Percentiles rank a stretch among this genome's conserved stretches.
Evolutionary conservation across 2,797 vertebrate species (phyloP).

Genomic region (Triplophysa yarkandensis): DNA sequence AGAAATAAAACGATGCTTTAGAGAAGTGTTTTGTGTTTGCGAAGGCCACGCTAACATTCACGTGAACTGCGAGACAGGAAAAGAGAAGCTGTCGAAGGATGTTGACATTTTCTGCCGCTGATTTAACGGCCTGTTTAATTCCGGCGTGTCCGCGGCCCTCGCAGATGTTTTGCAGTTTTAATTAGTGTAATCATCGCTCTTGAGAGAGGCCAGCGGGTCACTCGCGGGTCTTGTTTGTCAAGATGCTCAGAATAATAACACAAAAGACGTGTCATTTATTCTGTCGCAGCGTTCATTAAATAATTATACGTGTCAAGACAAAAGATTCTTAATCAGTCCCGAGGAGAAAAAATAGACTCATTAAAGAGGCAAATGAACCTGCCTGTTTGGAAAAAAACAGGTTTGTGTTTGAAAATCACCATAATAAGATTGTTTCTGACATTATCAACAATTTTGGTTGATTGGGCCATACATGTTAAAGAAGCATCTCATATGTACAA

Average conservation of each 20-base stretch:
- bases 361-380: constrained; percentile 73
- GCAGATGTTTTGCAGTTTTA: constrained; percentile 78
- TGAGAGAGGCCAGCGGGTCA: constrained; percentile 74
- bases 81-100: constrained; percentile 57
- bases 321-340: constrained; percentile 74
- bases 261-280: constrained; percentile 75
- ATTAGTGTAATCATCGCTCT: constrained; percentile 78
- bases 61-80: constrained; percentile 20
- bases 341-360: constrained; percentile 67
- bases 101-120: constrained; percentile 71
- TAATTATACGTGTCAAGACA: constrained; percentile 73
- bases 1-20: neutral
- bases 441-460: neutral
- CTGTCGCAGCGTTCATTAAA: constrained; percentile 66
- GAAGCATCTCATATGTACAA: too few relatives aligned
- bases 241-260: constrained; percentile 78
- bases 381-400: constrained; percentile 57
- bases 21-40: neutral
- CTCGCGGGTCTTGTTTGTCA: constrained; percentile 80
- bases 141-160: constrained; percentile 66
- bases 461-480: neutral
- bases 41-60: constrained; percentile 4
- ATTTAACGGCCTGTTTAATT: constrained; percentile 80
- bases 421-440: constrained; percentile 3
- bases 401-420: constrained; percentile 22